These are phyloP conservation scores for Aurelia sp. DNA, from an alignment of 30 jellyfish, hydroid and myxozoan genomes.

Conservation along the genomic window DNA sequence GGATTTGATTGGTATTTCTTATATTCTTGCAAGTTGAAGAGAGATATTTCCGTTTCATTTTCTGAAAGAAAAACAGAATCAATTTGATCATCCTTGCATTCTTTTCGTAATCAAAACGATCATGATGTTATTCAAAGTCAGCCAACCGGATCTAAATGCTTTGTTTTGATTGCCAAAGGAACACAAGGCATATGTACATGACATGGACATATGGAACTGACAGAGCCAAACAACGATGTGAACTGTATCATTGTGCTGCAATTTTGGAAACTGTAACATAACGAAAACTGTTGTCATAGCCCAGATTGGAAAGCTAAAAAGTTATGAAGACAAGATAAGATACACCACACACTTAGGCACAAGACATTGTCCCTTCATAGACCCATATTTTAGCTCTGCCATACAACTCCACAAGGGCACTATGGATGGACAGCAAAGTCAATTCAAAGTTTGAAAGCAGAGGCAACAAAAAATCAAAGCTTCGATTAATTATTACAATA, in stretches of 20 bases:
- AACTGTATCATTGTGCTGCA: not conserved
- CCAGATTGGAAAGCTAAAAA: not conserved
- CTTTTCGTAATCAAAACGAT: too few relatives aligned
- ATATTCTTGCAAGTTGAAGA: conserved; percentile 72
- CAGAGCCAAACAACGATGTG: not conserved
- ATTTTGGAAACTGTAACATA: too few relatives aligned
- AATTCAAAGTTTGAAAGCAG: not conserved
- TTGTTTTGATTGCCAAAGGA: not conserved
- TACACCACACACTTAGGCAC: too few relatives aligned
- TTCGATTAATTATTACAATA: not conserved
- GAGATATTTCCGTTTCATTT: conserved; percentile 83
- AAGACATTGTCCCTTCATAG: not conserved
- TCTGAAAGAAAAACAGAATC: conserved; percentile 14
- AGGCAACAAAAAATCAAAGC: not conserved
- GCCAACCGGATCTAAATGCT: not conserved
- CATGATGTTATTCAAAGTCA: not conserved
- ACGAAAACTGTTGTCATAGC: too few relatives aligned
- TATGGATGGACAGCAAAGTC: too few relatives aligned
- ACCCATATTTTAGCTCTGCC: not conserved
- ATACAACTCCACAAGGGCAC: not conserved
- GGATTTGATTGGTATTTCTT: conserved; percentile 66
- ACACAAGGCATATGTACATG: not conserved
- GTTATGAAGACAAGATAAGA: not conserved
- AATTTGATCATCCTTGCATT: too few relatives aligned
- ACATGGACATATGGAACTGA: too few relatives aligned